Conservation (phyloP, 92 coral and sea anemone species). For the Blastomussa wellsi region DNA sequence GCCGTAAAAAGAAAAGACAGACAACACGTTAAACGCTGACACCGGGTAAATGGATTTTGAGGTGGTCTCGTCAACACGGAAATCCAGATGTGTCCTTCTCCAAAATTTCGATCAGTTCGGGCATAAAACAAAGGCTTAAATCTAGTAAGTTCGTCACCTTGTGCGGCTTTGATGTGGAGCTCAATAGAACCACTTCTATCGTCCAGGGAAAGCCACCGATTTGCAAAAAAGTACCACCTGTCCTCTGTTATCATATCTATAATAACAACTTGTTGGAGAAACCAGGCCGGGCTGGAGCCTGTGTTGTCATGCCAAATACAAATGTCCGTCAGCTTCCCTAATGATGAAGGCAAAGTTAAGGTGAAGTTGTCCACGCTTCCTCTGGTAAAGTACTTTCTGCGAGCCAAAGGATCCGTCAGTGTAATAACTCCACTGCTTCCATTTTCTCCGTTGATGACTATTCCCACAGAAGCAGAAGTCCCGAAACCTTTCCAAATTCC, state of each 20-base stretch:
- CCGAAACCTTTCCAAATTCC: constrained; percentile 84
- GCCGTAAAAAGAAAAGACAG: constrained; percentile 76
- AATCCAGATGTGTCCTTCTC: constrained; percentile 83
- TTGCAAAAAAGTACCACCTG: constrained; percentile 63
- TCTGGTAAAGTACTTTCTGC: constrained; percentile 66
- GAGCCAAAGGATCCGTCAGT: constrained; percentile 53
- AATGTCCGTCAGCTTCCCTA: constrained; percentile 57
- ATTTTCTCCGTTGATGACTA: constrained; percentile 67
- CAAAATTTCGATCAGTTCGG: constrained; percentile 63
- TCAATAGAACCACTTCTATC: constrained; percentile 68
- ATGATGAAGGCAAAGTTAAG: constrained; percentile 46
- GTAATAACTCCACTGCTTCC: constrained; percentile 59
- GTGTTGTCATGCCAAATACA: constrained; percentile 77
- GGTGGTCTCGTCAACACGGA: constrained; percentile 83
- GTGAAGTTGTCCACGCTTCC: constrained; percentile 79
- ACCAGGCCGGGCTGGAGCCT: constrained; percentile 77
- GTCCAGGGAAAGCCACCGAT: constrained; percentile 80
- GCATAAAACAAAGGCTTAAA: constrained; percentile 67
- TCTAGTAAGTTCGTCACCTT: constrained; percentile 63
- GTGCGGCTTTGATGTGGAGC: constrained; percentile 54
- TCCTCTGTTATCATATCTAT: constrained; percentile 52
- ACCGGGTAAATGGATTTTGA: constrained; percentile 79
- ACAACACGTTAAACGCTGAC: constrained; percentile 80
- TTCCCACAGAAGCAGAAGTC: constrained; percentile 76
- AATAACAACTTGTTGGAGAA: constrained; percentile 64